Evolutionary conservation across 2,113 vertebrate species (phyloP).

Genomic region (Hemiprocne comata): DNA sequence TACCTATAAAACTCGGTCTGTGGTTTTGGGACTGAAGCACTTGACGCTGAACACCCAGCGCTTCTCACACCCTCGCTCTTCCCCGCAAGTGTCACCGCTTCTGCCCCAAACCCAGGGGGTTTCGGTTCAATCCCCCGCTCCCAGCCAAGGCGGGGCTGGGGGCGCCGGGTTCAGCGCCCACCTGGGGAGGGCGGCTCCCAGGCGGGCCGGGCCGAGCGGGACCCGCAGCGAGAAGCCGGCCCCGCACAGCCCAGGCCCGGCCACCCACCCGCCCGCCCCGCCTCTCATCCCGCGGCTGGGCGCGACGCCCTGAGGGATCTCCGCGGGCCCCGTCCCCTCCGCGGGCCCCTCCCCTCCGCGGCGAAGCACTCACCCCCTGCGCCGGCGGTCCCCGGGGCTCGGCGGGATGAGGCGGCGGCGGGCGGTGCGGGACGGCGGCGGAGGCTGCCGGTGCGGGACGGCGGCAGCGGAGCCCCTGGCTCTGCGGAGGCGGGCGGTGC

Average conservation of each 20-base stretch:
- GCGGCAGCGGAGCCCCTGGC: not conserved
- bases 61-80: not conserved
- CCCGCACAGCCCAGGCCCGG: no score
- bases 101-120: no score
- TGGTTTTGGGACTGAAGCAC: not conserved
- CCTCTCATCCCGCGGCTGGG: no score
- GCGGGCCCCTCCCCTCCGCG: no score
- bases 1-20: not conserved
- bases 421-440: not conserved
- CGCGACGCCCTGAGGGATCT: no score
- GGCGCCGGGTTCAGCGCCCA: no score
- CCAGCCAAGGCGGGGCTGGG: no score
- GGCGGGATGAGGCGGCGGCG: no score
- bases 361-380: not conserved
- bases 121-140: no score
- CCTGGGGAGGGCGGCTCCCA: no score
- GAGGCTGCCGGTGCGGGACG: not conserved
- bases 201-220: no score
- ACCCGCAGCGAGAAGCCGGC: not conserved
- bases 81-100: not conserved
- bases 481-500: not conserved
- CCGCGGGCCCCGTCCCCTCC: not conserved
- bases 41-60: not conserved
- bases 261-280: no score
- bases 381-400: not conserved